Conservation (phyloP, 2,113 vertebrate species). For the Neodon shergylaensis region DNA sequence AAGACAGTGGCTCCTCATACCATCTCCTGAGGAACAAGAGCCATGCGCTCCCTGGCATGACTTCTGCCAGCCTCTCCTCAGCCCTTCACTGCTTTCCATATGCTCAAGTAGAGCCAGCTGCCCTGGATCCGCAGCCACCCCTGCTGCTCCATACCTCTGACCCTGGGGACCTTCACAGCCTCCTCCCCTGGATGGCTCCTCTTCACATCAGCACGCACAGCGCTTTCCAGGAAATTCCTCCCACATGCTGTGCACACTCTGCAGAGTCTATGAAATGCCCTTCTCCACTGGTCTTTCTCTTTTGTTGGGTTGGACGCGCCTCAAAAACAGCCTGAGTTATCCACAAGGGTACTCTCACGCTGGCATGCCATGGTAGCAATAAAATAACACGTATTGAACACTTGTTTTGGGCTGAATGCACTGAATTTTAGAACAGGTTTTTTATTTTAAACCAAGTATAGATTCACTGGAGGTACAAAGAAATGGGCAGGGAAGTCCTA, state of each 20-base stretch:
- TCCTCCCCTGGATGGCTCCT: not conserved
- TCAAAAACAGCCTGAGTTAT: not conserved
- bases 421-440: not conserved
- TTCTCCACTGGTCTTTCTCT: not conserved
- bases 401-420: not conserved
- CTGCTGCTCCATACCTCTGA: not conserved
- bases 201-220: not conserved
- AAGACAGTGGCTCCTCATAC: not conserved
- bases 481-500: not conserved
- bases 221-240: slow-evolving; percentile 8
- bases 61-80: not conserved
- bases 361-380: not conserved
- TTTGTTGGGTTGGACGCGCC: not conserved
- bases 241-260: not conserved
- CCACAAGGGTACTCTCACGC: not conserved
- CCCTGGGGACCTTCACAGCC: not conserved
- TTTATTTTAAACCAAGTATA: slow-evolving; percentile 30
- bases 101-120: not conserved
- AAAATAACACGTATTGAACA: not conserved
- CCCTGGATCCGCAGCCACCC: not conserved
- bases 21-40: not conserved
- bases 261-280: not conserved
- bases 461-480: not conserved
- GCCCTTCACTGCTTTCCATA: not conserved
- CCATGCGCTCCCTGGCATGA: not conserved